Base-by-base conservation (phyloP, 2,888 invertebrate genomes). In the Tridacna gigas region DNA sequence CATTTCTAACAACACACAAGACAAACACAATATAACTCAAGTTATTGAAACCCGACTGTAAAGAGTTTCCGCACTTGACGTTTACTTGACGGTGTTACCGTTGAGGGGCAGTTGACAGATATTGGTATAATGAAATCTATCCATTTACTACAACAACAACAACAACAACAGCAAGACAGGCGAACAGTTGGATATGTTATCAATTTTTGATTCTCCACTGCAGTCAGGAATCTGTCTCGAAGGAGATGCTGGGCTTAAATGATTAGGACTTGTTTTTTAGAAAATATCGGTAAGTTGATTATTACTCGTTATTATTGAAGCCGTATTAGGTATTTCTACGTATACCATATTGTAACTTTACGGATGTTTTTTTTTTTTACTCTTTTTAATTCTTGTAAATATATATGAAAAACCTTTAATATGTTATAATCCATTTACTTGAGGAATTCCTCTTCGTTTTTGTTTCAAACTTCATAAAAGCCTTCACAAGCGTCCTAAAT, bases 101-200 rank as follows among this genome's bases (percentile, higher is more conserved):
- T 28, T 47, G 37, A 22, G 45, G 69, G 28, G n/a, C n/a, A 47
- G 47, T 45, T 69, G 69, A 69, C 45, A 69, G 69, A 45, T 69
- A 69, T 69, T 69, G 69, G 69, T 69, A 45, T 69, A 69, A 69
- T 69, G 69, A 69, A 45, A 69, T 45, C 69, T 69, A 45, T 69
- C 69, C 69, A 45, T 22, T 47, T n/a, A 20, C 47, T 18, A 12
- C 9, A 37, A 37, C 37, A 37, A 37, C 37, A 37, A 37, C 37
- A 37, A 47, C 22, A 0, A 20, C 20, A 0, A 20, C 28, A 45
- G n/a, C 20, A 28, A 37, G 7, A 15, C 11, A 15, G 45, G 69
- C 5, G 25, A 20, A 66, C 18, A 12, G 66, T 18, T 37, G 66
- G 25, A 45, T 69, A 37, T 28, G 25, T 65, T 65, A 65, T 28